Evolutionary conservation across 2,888 invertebrate species (phyloP), one percentile per base, ranked within the genome.

Genomic region (Brachyptera risi): DNA sequence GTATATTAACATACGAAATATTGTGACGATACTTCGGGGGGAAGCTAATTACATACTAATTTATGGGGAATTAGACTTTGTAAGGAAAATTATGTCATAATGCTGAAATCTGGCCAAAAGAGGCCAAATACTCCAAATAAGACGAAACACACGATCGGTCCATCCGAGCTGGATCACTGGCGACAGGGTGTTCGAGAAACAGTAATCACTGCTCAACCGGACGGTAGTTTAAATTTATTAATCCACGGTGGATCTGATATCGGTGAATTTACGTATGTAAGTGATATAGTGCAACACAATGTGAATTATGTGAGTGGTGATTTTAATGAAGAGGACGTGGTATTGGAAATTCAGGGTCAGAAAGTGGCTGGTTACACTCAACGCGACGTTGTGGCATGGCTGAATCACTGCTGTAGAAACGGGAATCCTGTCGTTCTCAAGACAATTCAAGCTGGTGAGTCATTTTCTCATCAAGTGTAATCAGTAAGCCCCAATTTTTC

Each of bases 341-440:
- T 81, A 27, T 67, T 81, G 61, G 80, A 81, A 69, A 74, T 81
- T 51, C 79, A 81, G 69, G 80, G 79, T 37, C 78, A 79, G 68
- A 78, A 80, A 71, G 78, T 82, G 63, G 78, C 80, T 58, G 82
- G 82, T 44, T 81, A 78, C 68, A 82, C 82, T 1, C 74, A 78
- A 67, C 70, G 77, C 62, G 82, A 82, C 72, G 76, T 80, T 17
- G 74, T 74, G 59, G 75, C 78, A 40, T 78, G 79, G 75, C 68
- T 81, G 56, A 75, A 78, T 66, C 78, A 79, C 69, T 80, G 79
- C 69, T 76, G 77, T 66, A 75, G 78, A 65, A 78, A 77, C 73
- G 77, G 78, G 37, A 76, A 75, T 65, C 77, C 80, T 31, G 77
- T 80, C 51, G 74, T 76, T 68, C 72, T 82, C 51, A 80, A 78